phyloP scores from a whole-genome alignment of 1,140 invertebrate genomes.

The Drosophila teissieri region DNA sequence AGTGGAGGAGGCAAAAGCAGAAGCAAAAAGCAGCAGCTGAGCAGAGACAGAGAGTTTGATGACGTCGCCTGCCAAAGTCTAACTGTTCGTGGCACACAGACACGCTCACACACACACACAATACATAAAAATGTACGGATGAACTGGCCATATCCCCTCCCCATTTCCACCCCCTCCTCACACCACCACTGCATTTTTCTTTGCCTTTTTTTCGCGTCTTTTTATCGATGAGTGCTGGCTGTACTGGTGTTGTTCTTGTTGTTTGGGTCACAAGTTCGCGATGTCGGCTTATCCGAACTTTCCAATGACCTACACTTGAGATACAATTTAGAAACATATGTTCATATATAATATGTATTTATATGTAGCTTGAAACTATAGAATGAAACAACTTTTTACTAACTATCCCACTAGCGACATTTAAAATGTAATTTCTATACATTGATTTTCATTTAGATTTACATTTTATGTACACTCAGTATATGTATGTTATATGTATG shows the following conservation, averaged over 20 bases:
- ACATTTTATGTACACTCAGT: no score
- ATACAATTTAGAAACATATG: background rate
- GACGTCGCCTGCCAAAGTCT: slow-evolving; percentile 55
- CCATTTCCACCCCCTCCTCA: background rate
- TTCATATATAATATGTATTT: no score
- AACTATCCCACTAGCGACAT: no score
- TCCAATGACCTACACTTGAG: slow-evolving; percentile 27
- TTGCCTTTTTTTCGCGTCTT: slow-evolving; percentile 61
- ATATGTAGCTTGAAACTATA: no score
- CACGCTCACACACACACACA: slow-evolving; percentile 4
- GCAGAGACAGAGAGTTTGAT: slow-evolving; percentile 65
- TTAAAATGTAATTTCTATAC: no score
- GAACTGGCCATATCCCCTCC: slow-evolving; percentile 2
- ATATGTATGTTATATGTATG: no score
- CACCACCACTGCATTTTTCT: slow-evolving; percentile 38
- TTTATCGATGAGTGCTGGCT: slow-evolving; percentile 58
- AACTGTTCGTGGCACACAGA: slow-evolving; percentile 57
- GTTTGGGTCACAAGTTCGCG: slow-evolving; percentile 72
- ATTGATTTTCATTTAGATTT: no score
- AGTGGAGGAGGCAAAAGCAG: slow-evolving; percentile 17
- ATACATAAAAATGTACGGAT: background rate
- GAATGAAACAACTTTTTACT: no score
- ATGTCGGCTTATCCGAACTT: slow-evolving; percentile 33
- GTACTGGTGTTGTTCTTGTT: slow-evolving; percentile 42
- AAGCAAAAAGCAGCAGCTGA: slow-evolving; percentile 43